Percentiles rank a stretch among this genome's conserved stretches.
These are phyloP conservation scores for Graphium colonna DNA, from an alignment of 2,888 invertebrate genomes.

Conservation along the genomic window DNA sequence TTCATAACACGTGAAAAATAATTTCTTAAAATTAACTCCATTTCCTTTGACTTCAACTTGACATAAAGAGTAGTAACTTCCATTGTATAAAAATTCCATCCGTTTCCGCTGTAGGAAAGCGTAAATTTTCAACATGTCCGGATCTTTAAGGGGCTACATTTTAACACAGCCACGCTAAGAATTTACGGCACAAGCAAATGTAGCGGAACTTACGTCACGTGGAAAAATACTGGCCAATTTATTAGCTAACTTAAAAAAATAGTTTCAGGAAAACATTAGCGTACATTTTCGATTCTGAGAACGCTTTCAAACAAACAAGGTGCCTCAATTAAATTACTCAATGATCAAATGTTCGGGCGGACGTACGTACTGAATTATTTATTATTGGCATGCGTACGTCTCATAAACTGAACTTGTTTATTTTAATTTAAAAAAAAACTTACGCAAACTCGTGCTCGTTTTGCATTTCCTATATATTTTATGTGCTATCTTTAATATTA, in stretches of 20 bases:
- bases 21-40: too few species aligned
- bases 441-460: neutral
- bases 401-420: conserved; percentile 15
- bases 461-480: conserved; percentile 5
- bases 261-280: too few species aligned
- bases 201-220: too few species aligned
- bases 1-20: too few species aligned
- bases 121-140: too few species aligned
- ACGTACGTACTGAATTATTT: conserved; percentile 10
- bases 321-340: conserved; percentile 4
- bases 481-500: conserved; percentile 6
- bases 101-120: too few species aligned
- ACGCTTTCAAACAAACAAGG: neutral
- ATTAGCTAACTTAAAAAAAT: neutral
- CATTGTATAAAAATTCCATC: too few species aligned
- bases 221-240: neutral
- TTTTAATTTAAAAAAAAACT: neutral
- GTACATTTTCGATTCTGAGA: neutral
- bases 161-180: too few species aligned
- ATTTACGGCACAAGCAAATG: too few species aligned
- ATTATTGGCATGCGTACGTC: conserved; percentile 6
- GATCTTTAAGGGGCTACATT: too few species aligned
- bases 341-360: conserved; percentile 17
- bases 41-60: too few species aligned
- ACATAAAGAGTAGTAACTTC: too few species aligned